These are phyloP conservation scores for Pheosia gnoma DNA, from an alignment of 2,888 invertebrate genomes.

Conservation along the genomic window DNA sequence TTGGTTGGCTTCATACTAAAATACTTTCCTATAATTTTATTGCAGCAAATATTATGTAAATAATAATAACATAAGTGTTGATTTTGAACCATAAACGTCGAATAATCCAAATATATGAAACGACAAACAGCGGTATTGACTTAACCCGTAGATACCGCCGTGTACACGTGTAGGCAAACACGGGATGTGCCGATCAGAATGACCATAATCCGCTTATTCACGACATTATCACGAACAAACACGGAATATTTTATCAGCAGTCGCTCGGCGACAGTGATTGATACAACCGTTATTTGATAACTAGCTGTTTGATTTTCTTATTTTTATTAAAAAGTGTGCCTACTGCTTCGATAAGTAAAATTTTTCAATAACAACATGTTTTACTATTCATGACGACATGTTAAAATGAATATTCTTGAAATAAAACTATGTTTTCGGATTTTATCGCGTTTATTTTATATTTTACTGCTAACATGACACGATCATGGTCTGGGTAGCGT, in stretches of 20 bases:
- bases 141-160: conserved; percentile 32
- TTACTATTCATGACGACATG: too few species aligned
- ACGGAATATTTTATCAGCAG: conserved; percentile 35
- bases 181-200: conserved; percentile 47
- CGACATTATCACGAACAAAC: conserved; percentile 60
- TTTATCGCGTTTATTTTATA: too few species aligned
- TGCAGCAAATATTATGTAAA: conserved; percentile 22
- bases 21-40: not conserved
- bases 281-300: conserved; percentile 35
- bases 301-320: conserved; percentile 21
- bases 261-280: conserved; percentile 59
- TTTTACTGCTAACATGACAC: too few species aligned
- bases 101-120: conserved; percentile 40
- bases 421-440: too few species aligned
- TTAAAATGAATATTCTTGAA: too few species aligned
- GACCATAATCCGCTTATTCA: conserved; percentile 73
- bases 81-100: conserved; percentile 35
- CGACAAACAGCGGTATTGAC: conserved; percentile 38
- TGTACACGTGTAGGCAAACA: conserved; percentile 73
- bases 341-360: not conserved
- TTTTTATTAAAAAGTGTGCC: conserved; percentile 5
- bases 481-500: too few species aligned
- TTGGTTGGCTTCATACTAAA: not conserved
- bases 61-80: conserved; percentile 29
- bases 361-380: too few species aligned